Conservation (phyloP, 2,113 vertebrate species). For the Rhinoderma darwinii region DNA sequence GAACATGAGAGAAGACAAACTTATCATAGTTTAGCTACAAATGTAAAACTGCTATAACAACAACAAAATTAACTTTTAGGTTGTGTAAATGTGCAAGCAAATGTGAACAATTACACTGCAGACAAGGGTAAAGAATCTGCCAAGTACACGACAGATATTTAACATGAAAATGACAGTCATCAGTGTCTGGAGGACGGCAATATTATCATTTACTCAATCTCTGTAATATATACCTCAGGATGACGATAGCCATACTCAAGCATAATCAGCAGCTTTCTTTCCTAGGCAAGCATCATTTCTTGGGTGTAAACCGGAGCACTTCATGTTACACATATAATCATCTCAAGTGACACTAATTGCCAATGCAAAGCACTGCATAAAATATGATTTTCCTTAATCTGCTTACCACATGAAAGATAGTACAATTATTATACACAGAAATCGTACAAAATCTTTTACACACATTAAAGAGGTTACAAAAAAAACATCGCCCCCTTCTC, state of each 20-base stretch:
- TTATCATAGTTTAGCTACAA: background rate
- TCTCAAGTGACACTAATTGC: slow-evolving; percentile 44
- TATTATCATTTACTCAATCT: slow-evolving; percentile 1
- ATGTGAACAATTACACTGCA: background rate
- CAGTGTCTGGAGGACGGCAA: background rate
- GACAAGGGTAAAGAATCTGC: background rate
- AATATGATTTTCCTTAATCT: background rate
- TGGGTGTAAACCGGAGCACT: slow-evolving; percentile 70
- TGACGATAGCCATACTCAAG: background rate
- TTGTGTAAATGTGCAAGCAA: too few species aligned
- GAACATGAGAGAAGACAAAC: too few species aligned
- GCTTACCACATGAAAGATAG: background rate
- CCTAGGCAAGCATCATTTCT: background rate
- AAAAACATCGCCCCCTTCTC: too few species aligned
- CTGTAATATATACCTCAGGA: background rate
- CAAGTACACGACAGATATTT: background rate
- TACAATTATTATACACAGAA: slow-evolving; percentile 15
- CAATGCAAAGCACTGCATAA: background rate
- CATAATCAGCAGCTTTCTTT: slow-evolving; percentile 31
- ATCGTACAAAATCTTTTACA: background rate
- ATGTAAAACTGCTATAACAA: background rate
- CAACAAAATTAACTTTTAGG: background rate
- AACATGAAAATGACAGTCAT: slow-evolving; percentile 27
- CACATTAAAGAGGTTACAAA: background rate
- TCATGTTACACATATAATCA: background rate